Evolutionary conservation across 2,888 invertebrate species (phyloP), one percentile per base, ranked within the genome.

Genomic region (Pyrrhia umbra): DNA sequence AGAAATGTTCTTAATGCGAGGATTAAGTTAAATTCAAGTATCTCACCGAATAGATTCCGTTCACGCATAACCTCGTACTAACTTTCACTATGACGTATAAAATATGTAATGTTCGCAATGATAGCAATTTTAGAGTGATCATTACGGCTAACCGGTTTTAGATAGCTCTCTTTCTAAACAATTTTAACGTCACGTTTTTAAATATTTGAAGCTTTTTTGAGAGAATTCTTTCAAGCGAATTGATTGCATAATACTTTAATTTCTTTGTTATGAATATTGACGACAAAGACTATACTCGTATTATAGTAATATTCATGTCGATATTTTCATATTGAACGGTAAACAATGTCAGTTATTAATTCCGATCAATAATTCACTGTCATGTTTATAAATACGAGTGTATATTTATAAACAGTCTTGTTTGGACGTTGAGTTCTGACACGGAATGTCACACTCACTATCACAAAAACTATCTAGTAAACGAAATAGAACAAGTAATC

Each of bases 1-100:
- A 64, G 0, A 52, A 42, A 57, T 34, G 23, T 39, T 43, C 15
- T 40, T 43, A 49, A 55, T 51, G 40, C 16, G 16, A 45, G 27
- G 16, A 20, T 40, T 60, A 54, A 10, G 57, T 67, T 54, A 30
- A 59, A 59, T 50, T 55, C 52, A 25, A 62, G 56, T 67, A 67
- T 51, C 39, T 45, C 64, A 65, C 63, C 4, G 66, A 52, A 71
- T 75, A 66, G 71, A 66, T 63, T 60, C 46, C 51, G 54, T 47
- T 40, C 68, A 61, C 63, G 60, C 63, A 68, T 51, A 69, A 46
- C 58, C 45, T 13, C 37, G 20, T 15, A 68, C 62, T 66, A 75
- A 77, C 79, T 79, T 79, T 79, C 79, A 75, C 80, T 80, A 59
- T 69, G 80, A 75, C 68, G 66, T 68, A 62, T 67, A 57, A 58